A percentile compares a stretch with the other conserved stretches of the same genome.
These are phyloP conservation scores for Spheniscus mendiculus DNA, from an alignment of 2,113 vertebrate species.

Conservation along the genomic window DNA sequence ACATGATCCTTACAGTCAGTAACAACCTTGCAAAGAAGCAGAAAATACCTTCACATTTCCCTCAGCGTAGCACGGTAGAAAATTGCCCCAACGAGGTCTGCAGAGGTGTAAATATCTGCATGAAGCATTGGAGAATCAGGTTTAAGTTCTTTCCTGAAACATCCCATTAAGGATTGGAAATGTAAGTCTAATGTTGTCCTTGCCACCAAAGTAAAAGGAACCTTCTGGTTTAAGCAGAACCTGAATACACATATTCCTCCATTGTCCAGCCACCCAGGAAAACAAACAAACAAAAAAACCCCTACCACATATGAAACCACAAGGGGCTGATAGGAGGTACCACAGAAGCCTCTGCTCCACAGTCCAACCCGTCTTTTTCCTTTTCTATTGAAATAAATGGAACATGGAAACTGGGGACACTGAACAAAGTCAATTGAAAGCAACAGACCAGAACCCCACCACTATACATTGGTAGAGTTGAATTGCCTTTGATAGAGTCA, in stretches of 20 bases:
- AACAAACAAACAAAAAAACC: background rate
- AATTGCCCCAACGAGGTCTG: background rate
- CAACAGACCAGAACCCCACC: background rate
- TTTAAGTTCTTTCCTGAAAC: background rate
- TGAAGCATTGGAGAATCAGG: background rate
- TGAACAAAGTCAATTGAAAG: background rate
- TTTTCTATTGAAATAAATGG: background rate
- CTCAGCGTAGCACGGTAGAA: background rate
- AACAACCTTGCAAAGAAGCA: background rate
- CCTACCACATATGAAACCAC: accelerated
- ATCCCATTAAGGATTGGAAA: background rate
- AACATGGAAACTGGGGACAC: background rate
- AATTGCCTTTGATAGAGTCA: background rate
- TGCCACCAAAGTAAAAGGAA: background rate
- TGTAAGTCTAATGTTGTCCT: background rate
- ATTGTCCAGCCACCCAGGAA: background rate
- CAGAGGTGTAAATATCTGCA: background rate
- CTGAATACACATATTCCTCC: background rate
- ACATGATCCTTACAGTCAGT: background rate
- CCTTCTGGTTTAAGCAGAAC: background rate
- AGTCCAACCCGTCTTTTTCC: accelerated
- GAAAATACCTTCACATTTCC: background rate
- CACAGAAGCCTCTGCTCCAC: background rate
- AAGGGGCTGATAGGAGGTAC: background rate
- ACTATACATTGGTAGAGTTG: accelerated